Evolutionary conservation across 1,140 invertebrate genomes (phyloP).

Genomic region (Globodera ellingtonae): DNA sequence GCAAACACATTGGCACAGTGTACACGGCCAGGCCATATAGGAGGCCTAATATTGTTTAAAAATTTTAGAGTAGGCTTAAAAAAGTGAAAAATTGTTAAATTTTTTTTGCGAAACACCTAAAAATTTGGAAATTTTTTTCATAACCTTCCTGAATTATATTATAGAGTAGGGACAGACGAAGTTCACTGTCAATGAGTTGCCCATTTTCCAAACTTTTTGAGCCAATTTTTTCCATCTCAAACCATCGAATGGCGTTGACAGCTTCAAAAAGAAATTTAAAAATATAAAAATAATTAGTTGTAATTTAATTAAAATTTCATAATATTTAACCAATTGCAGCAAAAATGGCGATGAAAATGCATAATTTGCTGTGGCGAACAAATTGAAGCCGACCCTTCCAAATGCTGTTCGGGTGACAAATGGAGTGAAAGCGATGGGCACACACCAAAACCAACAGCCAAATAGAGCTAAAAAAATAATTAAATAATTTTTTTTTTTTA

Average conservation of each 20-base stretch:
- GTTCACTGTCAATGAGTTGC: constrained; percentile 12
- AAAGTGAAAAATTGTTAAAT: too few relatives aligned
- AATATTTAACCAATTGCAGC: constrained; percentile 31
- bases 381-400: constrained; percentile 40
- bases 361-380: constrained; percentile 44
- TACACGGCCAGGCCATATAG: constrained; percentile 48
- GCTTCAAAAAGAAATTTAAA: constrained; percentile 6
- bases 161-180: constrained; percentile 41
- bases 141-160: constrained; percentile 52
- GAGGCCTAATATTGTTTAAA: not conserved
- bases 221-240: constrained; percentile 36
- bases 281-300: too few relatives aligned
- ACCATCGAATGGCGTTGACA: constrained; percentile 43
- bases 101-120: too few relatives aligned
- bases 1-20: constrained; percentile 40
- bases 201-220: not conserved
- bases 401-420: constrained; percentile 46
- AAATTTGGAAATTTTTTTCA: not conserved
- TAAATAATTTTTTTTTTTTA: too few relatives aligned
- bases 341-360: constrained; percentile 19
- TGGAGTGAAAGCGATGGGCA: constrained; percentile 49
- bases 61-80: too few relatives aligned
- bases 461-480: constrained; percentile 43
- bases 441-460: constrained; percentile 49
- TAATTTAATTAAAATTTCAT: too few relatives aligned